Evolutionary conservation across 2,113 vertebrate species (phyloP).

Genomic region (Sinosuthora webbiana): DNA sequence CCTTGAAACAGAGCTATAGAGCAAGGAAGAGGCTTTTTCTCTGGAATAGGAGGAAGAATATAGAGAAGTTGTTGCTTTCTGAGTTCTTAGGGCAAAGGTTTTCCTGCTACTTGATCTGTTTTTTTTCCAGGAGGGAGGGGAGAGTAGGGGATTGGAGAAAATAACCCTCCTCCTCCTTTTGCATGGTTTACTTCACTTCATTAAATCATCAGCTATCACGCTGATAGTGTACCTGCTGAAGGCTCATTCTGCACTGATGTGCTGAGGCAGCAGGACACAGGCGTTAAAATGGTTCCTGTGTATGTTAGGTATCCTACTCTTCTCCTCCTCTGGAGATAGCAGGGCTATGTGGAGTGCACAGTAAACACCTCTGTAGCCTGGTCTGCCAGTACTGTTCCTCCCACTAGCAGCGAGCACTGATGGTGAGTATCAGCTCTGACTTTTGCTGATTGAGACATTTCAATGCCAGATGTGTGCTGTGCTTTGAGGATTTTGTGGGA

Average conservation of each 20-base stretch:
- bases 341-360: background rate
- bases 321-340: background rate
- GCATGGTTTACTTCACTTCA: background rate
- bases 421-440: background rate
- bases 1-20: background rate
- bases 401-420: background rate
- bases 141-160: conserved; percentile 22
- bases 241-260: background rate
- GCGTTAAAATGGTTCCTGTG: background rate
- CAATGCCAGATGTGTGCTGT: background rate
- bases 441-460: fast-evolving
- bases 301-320: background rate
- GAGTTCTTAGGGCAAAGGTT: conserved; percentile 42
- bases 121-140: conserved; percentile 20
- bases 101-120: background rate
- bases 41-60: background rate
- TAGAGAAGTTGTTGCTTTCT: background rate
- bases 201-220: background rate
- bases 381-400: background rate
- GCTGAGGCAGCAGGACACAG: background rate
- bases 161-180: background rate
- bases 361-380: background rate
- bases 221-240: background rate
- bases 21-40: background rate
- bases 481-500: background rate